Percentiles rank a stretch among this genome's conserved stretches.
Conservation (phyloP, 1,140 invertebrate species). For the Tribolium castaneum region DNA sequence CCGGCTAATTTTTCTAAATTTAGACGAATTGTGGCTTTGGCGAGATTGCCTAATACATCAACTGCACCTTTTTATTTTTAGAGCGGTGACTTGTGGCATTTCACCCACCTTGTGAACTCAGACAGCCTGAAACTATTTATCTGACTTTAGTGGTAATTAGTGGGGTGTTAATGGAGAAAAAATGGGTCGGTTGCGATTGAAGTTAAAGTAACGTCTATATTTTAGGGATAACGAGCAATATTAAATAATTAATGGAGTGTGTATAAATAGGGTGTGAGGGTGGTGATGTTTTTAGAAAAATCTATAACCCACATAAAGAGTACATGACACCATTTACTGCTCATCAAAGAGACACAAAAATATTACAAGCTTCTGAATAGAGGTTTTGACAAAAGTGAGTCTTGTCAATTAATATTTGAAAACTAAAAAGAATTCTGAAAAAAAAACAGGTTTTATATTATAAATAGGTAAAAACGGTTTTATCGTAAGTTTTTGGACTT, state of each 20-base stretch:
- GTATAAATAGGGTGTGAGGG: not conserved
- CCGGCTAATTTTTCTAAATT: not conserved
- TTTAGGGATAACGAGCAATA: not conserved
- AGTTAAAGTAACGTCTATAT: not conserved
- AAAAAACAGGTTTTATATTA: too few species aligned
- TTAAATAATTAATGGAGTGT: too few species aligned
- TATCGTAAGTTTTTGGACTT: too few species aligned
- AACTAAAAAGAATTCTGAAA: too few species aligned
- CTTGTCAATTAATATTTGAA: too few species aligned
- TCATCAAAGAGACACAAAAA: too few species aligned
- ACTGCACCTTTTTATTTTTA: slow-evolving; percentile 17
- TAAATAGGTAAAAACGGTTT: too few species aligned
- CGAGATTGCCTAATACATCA: not conserved
- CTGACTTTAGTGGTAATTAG: not conserved
- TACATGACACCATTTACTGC: too few species aligned
- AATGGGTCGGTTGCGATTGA: not conserved
- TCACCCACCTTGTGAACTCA: slow-evolving; percentile 3
- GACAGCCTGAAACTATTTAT: not conserved
- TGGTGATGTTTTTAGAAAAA: not conserved
- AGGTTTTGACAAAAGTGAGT: too few species aligned
- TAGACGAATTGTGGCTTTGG: not conserved
- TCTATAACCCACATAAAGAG: too few species aligned
- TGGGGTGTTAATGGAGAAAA: not conserved
- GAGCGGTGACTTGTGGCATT: not conserved
- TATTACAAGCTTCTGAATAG: too few species aligned